phyloP scores from a whole-genome alignment of 2,888 invertebrate species.

The Nephrotoma flavescens region DNA sequence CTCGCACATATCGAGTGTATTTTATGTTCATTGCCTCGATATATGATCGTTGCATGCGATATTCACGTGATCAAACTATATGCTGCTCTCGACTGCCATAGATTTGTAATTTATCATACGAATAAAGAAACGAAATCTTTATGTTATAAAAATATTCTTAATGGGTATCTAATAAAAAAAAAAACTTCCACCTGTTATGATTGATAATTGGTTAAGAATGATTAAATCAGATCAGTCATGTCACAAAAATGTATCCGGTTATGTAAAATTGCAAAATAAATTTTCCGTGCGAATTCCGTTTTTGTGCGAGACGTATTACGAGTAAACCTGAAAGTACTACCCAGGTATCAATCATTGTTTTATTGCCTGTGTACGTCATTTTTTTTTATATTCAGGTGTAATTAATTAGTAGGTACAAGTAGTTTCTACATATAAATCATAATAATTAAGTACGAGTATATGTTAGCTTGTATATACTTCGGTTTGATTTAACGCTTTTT shows the following conservation, averaged over 20 bases:
- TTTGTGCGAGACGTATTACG: neutral
- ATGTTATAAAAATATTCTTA: no score
- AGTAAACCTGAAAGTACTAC: no score
- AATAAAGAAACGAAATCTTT: no score
- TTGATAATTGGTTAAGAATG: neutral
- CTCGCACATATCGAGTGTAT: no score
- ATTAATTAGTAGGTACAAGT: neutral
- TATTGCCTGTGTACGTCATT: neutral
- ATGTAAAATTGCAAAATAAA: neutral
- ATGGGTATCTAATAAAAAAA: neutral
- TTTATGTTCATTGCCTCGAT: no score
- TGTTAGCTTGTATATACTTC: no score
- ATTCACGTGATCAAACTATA: neutral
- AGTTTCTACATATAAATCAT: neutral
- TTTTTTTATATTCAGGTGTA: neutral
- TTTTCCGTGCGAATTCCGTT: neutral
- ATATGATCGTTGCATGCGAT: neutral
- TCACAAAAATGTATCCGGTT: neutral
- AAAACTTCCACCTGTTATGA: neutral
- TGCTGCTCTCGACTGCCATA: neutral
- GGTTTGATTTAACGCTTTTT: no score
- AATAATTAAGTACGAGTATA: neutral
- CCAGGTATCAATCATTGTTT: neutral
- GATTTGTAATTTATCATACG: neutral
- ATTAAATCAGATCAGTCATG: neutral